Percentiles rank a stretch among this genome's conserved stretches.
Evolutionary conservation across 2,888 invertebrate genomes (phyloP).

Genomic region (Polydrusus tereticollis): DNA sequence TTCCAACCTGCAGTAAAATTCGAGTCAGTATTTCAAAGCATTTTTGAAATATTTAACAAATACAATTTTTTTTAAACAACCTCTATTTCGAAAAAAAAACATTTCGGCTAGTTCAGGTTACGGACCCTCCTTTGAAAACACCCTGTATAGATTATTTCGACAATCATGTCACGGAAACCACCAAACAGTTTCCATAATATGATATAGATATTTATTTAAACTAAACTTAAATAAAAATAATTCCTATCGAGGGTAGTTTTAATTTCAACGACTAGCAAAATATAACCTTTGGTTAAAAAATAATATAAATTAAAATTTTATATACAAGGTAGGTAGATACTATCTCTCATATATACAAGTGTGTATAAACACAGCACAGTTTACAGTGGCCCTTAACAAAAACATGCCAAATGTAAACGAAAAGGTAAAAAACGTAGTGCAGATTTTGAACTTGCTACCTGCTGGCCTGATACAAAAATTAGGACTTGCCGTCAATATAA

Average conservation of each 20-base stretch:
- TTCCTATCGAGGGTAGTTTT: conserved; percentile 6
- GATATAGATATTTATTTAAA: background rate
- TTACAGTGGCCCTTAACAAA: conserved; percentile 64
- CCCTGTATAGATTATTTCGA: background rate
- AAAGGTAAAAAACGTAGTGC: conserved; percentile 56
- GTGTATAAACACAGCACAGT: conserved; percentile 61
- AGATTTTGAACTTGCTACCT: conserved; percentile 68
- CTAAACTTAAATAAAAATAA: conserved; percentile 15
- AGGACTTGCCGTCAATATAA: conserved; percentile 63
- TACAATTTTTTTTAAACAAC: too few species aligned
- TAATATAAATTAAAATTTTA: conserved; percentile 42
- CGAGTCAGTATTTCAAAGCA: too few species aligned
- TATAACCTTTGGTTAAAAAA: conserved; percentile 50
- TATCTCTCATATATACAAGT: conserved; percentile 47
- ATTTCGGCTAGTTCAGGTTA: too few species aligned
- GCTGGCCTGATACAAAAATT: conserved; percentile 64
- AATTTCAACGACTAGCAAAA: conserved; percentile 63
- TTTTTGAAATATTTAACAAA: too few species aligned
- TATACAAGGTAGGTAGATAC: conserved; percentile 37
- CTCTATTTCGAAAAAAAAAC: too few species aligned
- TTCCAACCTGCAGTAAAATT: too few species aligned
- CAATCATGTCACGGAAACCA: background rate
- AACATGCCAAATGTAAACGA: conserved; percentile 56
- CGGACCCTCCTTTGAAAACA: too few species aligned
- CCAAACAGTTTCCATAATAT: background rate